Base-by-base conservation (phyloP, 2,113 vertebrate genomes). In the Astatoreochromis straeleni region DNA sequence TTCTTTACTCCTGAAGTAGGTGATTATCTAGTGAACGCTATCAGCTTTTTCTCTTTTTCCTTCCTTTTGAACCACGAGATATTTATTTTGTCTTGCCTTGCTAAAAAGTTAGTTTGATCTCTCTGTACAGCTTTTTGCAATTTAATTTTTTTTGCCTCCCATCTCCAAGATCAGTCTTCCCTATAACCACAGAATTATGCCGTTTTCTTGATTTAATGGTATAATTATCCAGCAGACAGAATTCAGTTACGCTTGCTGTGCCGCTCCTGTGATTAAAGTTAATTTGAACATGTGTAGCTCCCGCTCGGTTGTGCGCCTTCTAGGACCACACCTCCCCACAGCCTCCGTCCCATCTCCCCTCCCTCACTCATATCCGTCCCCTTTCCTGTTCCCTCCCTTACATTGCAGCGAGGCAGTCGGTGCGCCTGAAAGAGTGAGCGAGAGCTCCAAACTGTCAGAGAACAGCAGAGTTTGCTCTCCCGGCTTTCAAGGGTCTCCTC, bases 301-400 rank as follows among this genome's bases (percentile, higher is more conserved):
- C 5, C 4, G 42, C 83, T 85, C 75, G 42, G 86, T 53, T 81
- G 84, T 75, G 82, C 70, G 9, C 88, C 75, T 29, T 82, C 81
- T 19, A 53, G 85, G 55, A 29, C 78, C 82, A 80, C 93, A 82
- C 84, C 90, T 87, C 88, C 88, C 83, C 81, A 68, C 87, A 21
- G 78, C 82, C 88, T 88, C 89, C 7, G 5, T 82, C 87, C 83
- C 84, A 17, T 60, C 86, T 79, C 85, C 86, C 85, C 93, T 87
- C 92, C 83, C 91, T 91, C 96, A 95, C 93, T 87, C 95, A 85
- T 94, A 92, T 95, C 87, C 95, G 82, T 94, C 92, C 91, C 87
- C 94, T 94, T 93, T 88, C 86, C 65, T 90, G 87, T 81, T 89
- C 91, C 86, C 93, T 95, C 90, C 83, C 90, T 95, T 81, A 90